Conservation (phyloP, 2,888 invertebrate species). For the Heliconius cydno region DNA sequence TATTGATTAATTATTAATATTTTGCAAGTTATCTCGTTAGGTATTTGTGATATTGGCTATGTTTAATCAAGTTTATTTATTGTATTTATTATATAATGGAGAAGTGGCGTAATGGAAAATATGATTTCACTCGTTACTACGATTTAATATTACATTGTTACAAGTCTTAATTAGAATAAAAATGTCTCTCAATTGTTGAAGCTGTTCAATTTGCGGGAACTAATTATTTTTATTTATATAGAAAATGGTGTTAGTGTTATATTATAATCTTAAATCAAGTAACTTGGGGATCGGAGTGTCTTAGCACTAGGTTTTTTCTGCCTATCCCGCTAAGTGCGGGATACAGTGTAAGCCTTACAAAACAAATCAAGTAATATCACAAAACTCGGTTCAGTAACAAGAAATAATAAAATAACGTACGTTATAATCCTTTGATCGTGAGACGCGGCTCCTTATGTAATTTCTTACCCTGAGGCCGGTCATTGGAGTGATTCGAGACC, state of each 20-base stretch:
- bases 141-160: neutral
- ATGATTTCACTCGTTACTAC: conserved; percentile 26
- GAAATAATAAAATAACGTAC: conserved; percentile 48
- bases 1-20: neutral
- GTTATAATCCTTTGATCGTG: conserved; percentile 53
- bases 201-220: neutral
- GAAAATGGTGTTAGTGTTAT: too few relatives aligned
- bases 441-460: conserved; percentile 50
- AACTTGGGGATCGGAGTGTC: too few relatives aligned
- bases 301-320: too few relatives aligned
- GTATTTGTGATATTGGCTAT: conserved; percentile 9
- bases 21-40: conserved; percentile 7
- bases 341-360: too few relatives aligned
- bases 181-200: neutral
- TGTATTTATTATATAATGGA: conserved; percentile 49
- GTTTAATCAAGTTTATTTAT: conserved; percentile 39
- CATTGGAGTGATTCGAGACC: conserved; percentile 44
- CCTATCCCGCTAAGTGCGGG: too few relatives aligned
- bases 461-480: conserved; percentile 49
- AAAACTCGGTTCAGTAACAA: conserved; percentile 40
- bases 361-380: conserved; percentile 40
- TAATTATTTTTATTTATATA: neutral
- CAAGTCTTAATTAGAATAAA: neutral
- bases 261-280: too few relatives aligned
- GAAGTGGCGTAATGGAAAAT: conserved; percentile 50